Percentiles rank a stretch among this genome's conserved stretches.
These are phyloP conservation scores for Cryptops parisi DNA, from an alignment of 2,888 invertebrate species.

Conservation along the genomic window DNA sequence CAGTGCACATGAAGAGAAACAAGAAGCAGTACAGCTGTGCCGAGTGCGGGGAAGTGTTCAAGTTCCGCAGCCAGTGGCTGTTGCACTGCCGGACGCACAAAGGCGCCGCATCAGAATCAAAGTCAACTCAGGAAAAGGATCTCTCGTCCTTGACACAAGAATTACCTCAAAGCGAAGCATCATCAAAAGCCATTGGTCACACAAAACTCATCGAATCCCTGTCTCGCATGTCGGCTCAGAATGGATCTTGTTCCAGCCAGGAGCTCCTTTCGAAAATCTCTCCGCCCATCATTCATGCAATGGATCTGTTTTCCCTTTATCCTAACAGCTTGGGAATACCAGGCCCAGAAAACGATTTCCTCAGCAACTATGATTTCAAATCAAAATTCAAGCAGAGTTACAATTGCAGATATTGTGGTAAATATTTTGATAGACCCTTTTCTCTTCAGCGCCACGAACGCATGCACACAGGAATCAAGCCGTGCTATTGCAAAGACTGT, in stretches of 20 bases:
- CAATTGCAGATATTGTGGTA: conserved; percentile 29
- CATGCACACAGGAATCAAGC: conserved; percentile 31
- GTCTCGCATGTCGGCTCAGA: neutral
- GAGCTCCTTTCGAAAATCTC: too few relatives aligned
- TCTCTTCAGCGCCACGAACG: conserved; percentile 31
- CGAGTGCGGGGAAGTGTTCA: conserved; percentile 26
- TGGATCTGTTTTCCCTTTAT: conserved; percentile 3
- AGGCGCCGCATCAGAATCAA: neutral
- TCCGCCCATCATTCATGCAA: conserved; percentile 10
- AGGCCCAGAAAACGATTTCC: conserved; percentile 5
- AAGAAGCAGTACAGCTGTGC: conserved; percentile 20
- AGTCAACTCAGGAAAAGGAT: conserved; percentile 5
- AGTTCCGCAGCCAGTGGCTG: conserved; percentile 26
- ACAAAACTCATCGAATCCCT: neutral
- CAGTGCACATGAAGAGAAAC: conserved; percentile 25
- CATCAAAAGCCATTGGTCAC: too few relatives aligned
- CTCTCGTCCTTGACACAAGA: too few relatives aligned
- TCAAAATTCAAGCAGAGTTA: conserved; percentile 14
- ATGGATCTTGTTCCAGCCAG: too few relatives aligned
- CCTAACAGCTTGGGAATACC: conserved; percentile 2
- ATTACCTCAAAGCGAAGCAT: too few relatives aligned
- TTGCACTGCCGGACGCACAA: conserved; percentile 13
- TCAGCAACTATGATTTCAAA: conserved; percentile 10
- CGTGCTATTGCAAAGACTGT: conserved; percentile 30
- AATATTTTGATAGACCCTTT: conserved; percentile 29